A percentile compares a stretch with the other conserved stretches of the same genome.
Conservation (phyloP, 2,888 invertebrate species). For the Drosophila ezoana region DNA sequence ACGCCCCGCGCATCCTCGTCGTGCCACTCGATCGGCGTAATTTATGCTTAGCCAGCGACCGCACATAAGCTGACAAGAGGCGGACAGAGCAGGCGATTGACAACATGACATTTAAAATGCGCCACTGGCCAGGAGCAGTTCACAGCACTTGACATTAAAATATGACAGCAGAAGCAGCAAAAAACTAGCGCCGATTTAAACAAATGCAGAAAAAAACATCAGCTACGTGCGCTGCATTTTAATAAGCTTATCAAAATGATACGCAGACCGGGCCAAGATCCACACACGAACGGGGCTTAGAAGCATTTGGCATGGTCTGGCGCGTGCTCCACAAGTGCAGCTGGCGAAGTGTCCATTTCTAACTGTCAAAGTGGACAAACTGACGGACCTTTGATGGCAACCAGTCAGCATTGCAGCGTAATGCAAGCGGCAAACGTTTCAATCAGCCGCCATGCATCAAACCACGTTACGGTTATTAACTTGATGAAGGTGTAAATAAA, state of each 20-base stretch:
- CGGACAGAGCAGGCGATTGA: slow-evolving; percentile 60
- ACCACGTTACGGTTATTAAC: slow-evolving; percentile 55
- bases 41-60: slow-evolving; percentile 64
- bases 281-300: slow-evolving; percentile 44
- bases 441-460: slow-evolving; percentile 47
- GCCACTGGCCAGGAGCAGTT: slow-evolving; percentile 50
- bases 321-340: slow-evolving; percentile 59
- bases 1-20: slow-evolving; percentile 12
- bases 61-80: slow-evolving; percentile 62
- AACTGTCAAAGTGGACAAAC: slow-evolving; percentile 26
- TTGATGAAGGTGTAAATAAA: slow-evolving; percentile 56
- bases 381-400: slow-evolving; percentile 14
- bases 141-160: slow-evolving; percentile 62
- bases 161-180: slow-evolving; percentile 67
- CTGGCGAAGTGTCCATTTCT: slow-evolving; percentile 37
- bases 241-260: slow-evolving; percentile 49
- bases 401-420: slow-evolving; percentile 7
- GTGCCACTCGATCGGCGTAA: slow-evolving; percentile 35
- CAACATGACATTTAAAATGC: slow-evolving; percentile 76
- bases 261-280: slow-evolving; percentile 19
- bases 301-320: slow-evolving; percentile 44
- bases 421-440: slow-evolving; percentile 46
- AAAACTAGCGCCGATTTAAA: slow-evolving; percentile 60
- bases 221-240: slow-evolving; percentile 58
- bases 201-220: slow-evolving; percentile 26